Base-by-base conservation (phyloP, 2,113 vertebrate genomes). In the Ceyx cyanopectus region DNA sequence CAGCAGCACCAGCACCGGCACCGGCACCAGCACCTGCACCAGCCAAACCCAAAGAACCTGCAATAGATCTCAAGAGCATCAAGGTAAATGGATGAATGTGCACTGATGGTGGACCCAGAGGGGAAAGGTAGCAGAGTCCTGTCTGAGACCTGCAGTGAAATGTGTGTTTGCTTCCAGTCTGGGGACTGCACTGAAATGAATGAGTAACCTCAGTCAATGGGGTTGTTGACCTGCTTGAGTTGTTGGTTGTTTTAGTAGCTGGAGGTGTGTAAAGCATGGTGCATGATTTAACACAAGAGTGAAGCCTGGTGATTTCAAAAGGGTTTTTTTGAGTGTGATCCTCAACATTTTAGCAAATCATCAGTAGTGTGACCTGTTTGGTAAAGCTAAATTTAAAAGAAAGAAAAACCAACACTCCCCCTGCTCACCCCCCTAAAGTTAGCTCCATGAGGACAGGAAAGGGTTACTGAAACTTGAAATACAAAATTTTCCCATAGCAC, bases 21-120 rank as follows among this genome's bases (percentile, higher is more conserved):
- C 97, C 98, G 3, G 97, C 96, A 0, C 96, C 97, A 2, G 96
- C 97, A 9, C 92, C 97, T 0, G 96, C 88, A 6, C 96, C 97
- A 81, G 75, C 82, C 23, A 97, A 98, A 93, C 97, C 97, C 92
- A 98, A 98, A 93, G 97, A 98, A 79, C 97, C 97, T 2, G 85
- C 97, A 75, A 97, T 98, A 27, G 97, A 98, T 80, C 98, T 98
- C 79, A 98, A 98, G 96, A 96, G 95, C 92, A 97, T 98, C 92
- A 98, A 98, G 98, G 98, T 98, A 98, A 97, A 89, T 0, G 82
- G 81, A 41, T 56, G 87, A 85, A 82, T 0, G 10, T 60, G 92
- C 95, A 79, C 89, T 77, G 95, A 63, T 80, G 43, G 51, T 15
- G 69, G 96, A 94, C 29, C 17, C 83, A 17, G 50, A 53, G 41